Conservation (phyloP, 2,888 invertebrate species). For the Syrista parreyssii region DNA sequence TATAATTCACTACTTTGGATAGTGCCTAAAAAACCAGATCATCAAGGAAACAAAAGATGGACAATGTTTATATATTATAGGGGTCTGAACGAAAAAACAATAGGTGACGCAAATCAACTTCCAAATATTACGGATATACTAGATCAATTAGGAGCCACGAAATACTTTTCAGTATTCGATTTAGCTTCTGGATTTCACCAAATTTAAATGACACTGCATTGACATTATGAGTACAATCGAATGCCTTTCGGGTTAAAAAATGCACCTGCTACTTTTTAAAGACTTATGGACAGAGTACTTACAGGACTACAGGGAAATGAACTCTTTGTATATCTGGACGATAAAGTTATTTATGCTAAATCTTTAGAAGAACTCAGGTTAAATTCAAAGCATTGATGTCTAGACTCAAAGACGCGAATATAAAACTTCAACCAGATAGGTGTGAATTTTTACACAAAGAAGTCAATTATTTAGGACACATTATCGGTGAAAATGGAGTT, state of each 20-base stretch:
- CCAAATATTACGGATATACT: constrained; percentile 57
- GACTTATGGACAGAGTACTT: constrained; percentile 56
- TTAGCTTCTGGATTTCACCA: constrained; percentile 61
- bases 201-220: constrained; percentile 46
- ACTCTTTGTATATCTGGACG: constrained; percentile 35
- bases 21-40: constrained; percentile 7
- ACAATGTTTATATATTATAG: constrained; percentile 9
- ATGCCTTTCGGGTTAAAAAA: constrained; percentile 61
- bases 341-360: constrained; percentile 28
- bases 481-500: constrained; percentile 15
- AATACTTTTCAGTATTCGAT: constrained; percentile 58
- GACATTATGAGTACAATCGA: constrained; percentile 49
- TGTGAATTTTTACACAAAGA: constrained; percentile 26
- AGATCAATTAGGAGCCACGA: constrained; percentile 53
- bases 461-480: constrained; percentile 21
- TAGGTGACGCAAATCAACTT: constrained; percentile 42
- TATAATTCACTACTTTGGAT: too few species aligned
- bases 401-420: constrained; percentile 25
- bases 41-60: constrained; percentile 5
- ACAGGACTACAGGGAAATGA: constrained; percentile 17
- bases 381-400: constrained; percentile 27
- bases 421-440: constrained; percentile 35
- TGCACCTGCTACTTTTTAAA: constrained; percentile 61
- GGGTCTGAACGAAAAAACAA: constrained; percentile 12
- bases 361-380: constrained; percentile 21